Conservation (phyloP, 2,797 vertebrate species). For the Gastrophryne carolinensis region DNA sequence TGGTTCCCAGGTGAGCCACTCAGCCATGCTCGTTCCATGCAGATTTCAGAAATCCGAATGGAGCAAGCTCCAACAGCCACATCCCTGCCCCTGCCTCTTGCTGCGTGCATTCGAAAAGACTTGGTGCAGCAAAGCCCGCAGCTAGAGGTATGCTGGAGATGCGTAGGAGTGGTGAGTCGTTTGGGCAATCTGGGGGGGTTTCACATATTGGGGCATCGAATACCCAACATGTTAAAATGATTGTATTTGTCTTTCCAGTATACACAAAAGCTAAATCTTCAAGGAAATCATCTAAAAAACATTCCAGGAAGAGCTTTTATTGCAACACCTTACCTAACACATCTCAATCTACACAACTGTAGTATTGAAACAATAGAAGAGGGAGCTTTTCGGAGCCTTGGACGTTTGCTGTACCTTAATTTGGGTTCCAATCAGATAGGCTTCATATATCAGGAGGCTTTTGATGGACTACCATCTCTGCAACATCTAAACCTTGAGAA, state of each 20-base stretch:
- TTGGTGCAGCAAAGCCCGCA: too few relatives aligned
- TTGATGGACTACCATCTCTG: constrained; percentile 85
- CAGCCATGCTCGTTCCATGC: too few relatives aligned
- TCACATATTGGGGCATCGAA: too few relatives aligned
- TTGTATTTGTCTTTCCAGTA: constrained; percentile 67
- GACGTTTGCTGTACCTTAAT: constrained; percentile 84
- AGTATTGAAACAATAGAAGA: constrained; percentile 81
- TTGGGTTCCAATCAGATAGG: constrained; percentile 84
- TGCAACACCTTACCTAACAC: constrained; percentile 81
- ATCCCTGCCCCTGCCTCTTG: too few relatives aligned
- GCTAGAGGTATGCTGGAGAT: too few relatives aligned
- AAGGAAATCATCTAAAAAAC: constrained; percentile 74
- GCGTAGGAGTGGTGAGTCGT: too few relatives aligned
- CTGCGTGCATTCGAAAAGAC: too few relatives aligned
- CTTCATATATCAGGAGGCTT: constrained; percentile 87
- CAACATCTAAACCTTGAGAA: constrained; percentile 80
- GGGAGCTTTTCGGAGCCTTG: constrained; percentile 87
- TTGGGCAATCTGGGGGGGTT: too few relatives aligned
- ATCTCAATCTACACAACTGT: constrained; percentile 82
- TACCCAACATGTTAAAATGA: too few relatives aligned
- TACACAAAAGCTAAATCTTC: constrained; percentile 84
- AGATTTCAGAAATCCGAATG: too few relatives aligned
- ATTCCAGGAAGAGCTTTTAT: constrained; percentile 76
- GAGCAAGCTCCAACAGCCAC: too few relatives aligned
- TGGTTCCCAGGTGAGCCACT: too few relatives aligned